phyloP scores from a whole-genome alignment of 2,797 vertebrate species.

The Acridotheres tristis region DNA sequence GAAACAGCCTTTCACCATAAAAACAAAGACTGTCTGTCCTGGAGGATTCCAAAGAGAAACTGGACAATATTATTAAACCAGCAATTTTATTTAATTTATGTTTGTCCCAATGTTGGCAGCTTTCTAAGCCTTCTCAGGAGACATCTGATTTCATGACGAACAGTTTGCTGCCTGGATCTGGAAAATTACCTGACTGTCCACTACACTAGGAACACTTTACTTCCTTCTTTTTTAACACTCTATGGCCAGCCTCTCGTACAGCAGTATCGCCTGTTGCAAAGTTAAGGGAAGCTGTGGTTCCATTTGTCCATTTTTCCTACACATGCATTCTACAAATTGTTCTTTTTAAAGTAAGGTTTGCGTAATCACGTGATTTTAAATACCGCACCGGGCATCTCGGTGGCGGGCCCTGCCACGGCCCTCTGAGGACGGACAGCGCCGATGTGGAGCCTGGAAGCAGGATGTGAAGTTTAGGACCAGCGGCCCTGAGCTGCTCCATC shows the following conservation, averaged over 20 bases:
- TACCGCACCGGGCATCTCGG: fast-evolving
- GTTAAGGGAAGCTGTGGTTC: neutral
- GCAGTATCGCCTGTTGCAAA: neutral
- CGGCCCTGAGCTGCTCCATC: neutral
- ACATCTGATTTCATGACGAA: constrained; percentile 72
- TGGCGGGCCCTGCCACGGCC: fast-evolving
- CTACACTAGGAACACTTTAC: neutral
- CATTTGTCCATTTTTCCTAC: neutral
- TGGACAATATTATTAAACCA: neutral
- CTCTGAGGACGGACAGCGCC: fast-evolving
- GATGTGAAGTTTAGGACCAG: fast-evolving
- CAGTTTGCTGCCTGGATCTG: constrained; percentile 9
- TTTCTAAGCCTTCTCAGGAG: constrained; percentile 52
- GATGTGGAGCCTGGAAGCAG: fast-evolving
- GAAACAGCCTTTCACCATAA: neutral
- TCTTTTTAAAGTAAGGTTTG: neutral
- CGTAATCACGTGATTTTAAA: fast-evolving
- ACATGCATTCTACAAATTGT: fast-evolving
- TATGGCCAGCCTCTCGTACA: neutral
- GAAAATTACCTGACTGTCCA: constrained; percentile 15
- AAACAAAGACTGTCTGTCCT: neutral
- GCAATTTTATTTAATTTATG: neutral
- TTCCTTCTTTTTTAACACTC: constrained; percentile 17
- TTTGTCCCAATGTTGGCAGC: neutral
- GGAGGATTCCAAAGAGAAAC: neutral